These are phyloP conservation scores for Ophioninae sp. DNA, from an alignment of 2,888 invertebrate genomes.

Conservation along the genomic window DNA sequence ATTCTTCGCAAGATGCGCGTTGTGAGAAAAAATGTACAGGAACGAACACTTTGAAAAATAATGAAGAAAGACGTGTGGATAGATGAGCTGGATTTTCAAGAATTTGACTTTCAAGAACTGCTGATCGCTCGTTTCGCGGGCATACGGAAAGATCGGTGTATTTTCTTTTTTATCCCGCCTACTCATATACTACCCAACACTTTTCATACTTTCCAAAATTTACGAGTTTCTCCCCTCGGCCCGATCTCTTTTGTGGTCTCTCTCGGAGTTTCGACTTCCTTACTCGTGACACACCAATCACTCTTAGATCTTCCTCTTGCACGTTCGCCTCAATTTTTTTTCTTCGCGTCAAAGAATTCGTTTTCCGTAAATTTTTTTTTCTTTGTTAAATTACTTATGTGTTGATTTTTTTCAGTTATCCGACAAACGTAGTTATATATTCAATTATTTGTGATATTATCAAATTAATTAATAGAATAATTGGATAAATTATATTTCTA, in stretches of 20 bases:
- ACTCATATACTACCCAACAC: background rate
- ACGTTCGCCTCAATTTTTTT: no score
- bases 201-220: slow-evolving; percentile 43
- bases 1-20: background rate
- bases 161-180: background rate
- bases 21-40: background rate
- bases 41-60: background rate
- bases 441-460: no score
- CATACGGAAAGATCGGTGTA: background rate
- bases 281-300: background rate
- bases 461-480: no score
- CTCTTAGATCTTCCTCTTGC: no score
- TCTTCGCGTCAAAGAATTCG: no score
- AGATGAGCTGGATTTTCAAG: slow-evolving; percentile 37
- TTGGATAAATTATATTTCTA: no score
- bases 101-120: slow-evolving; percentile 42
- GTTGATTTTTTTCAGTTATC: no score
- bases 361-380: no score
- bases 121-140: slow-evolving; percentile 26
- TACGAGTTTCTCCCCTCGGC: slow-evolving; percentile 18
- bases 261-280: background rate
- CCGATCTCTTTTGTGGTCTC: background rate
- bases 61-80: slow-evolving; percentile 8
- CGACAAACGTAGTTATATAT: no score
- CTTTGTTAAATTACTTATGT: no score